phyloP scores from a whole-genome alignment of 2,797 vertebrate species.

The Epinephelus awoara region DNA sequence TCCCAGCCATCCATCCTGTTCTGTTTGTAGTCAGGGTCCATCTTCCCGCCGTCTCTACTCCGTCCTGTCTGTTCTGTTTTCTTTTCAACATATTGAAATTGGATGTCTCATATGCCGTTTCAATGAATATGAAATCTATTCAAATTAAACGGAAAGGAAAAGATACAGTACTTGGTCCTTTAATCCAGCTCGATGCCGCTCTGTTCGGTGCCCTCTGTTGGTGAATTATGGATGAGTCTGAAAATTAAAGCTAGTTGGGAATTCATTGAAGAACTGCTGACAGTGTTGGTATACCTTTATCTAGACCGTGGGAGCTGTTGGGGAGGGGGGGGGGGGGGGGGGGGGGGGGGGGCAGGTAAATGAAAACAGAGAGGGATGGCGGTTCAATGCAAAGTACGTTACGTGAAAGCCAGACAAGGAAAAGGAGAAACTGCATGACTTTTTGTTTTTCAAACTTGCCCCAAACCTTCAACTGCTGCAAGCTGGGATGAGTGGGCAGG shows the following conservation, averaged over 20 bases:
- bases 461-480: conserved; percentile 36
- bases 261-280: conserved; percentile 78
- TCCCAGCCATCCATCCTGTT: conserved; percentile 21
- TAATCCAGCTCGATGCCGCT: conserved; percentile 61
- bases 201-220: conserved; percentile 71
- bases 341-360: not conserved
- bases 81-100: conserved; percentile 59
- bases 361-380: conserved; percentile 17
- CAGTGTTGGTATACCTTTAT: conserved; percentile 77
- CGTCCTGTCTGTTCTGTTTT: conserved; percentile 16
- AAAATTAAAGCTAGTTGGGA: conserved; percentile 75
- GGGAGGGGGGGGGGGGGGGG: not conserved
- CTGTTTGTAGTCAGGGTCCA: conserved; percentile 29
- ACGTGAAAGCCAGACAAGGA: conserved; percentile 39
- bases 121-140: conserved; percentile 73
- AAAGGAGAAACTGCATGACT: conserved; percentile 13
- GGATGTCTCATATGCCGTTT: conserved; percentile 56
- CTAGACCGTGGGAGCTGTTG: conserved; percentile 36
- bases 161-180: conserved; percentile 59
- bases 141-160: conserved; percentile 68
- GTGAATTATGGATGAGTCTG: conserved; percentile 80
- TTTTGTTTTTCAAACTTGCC: conserved; percentile 38
- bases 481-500: conserved; percentile 61
- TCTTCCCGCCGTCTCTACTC: conserved; percentile 2
- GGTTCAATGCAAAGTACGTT: conserved; percentile 56